phyloP scores from a whole-genome alignment of 2,797 vertebrate species.

The Gobionotothen gibberifrons region DNA sequence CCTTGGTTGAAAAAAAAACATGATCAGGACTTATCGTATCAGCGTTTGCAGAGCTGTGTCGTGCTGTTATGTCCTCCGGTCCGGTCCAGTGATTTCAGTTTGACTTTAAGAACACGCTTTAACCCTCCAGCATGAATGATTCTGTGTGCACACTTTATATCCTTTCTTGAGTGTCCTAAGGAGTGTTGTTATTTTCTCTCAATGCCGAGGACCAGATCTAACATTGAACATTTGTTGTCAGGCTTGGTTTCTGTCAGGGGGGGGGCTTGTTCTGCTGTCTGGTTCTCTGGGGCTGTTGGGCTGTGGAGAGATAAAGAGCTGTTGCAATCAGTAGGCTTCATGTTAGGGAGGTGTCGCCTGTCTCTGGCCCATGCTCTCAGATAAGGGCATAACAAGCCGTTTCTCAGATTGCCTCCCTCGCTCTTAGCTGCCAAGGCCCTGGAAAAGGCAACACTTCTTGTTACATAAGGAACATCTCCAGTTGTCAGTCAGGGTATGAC shows the following conservation, averaged over 20 bases:
- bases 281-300: constrained; percentile 37
- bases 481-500: constrained; percentile 45
- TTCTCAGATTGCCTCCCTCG: constrained; percentile 52
- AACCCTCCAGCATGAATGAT: constrained; percentile 2
- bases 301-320: constrained; percentile 62
- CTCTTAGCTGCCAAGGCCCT: constrained; percentile 41
- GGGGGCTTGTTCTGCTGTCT: constrained; percentile 32
- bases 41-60: not conserved
- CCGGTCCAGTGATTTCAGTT: not conserved
- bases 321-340: constrained; percentile 59
- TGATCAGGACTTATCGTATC: too few relatives aligned
- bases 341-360: constrained; percentile 58
- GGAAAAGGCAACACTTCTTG: constrained; percentile 36
- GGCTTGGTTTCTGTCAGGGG: constrained; percentile 26
- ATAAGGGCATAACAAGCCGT: constrained; percentile 61
- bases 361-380: constrained; percentile 63
- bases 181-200: constrained; percentile 27
- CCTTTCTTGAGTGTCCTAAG: not conserved
- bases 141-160: constrained; percentile 3
- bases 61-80: not conserved
- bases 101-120: not conserved
- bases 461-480: constrained; percentile 61
- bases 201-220: constrained; percentile 33
- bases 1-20: too few relatives aligned
- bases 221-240: constrained; percentile 40